These are phyloP conservation scores for Volucella bombylans DNA, from an alignment of 2,888 invertebrate species.

Conservation along the genomic window DNA sequence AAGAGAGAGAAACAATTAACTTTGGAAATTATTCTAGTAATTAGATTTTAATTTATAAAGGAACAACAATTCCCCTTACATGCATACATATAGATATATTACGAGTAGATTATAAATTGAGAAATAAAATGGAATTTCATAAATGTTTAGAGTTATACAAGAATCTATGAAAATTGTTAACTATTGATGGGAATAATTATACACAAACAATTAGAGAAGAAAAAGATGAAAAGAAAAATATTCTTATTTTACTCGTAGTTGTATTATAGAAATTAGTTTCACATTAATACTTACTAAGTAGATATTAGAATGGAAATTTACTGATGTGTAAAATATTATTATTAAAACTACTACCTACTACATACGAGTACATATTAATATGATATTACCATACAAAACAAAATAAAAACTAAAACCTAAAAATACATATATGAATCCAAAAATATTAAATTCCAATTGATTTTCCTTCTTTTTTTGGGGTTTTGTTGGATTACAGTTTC, in stretches of 20 bases:
- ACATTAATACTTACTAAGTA: slow-evolving; percentile 60
- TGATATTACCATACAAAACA: slow-evolving; percentile 61
- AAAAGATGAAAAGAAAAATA: slow-evolving; percentile 13
- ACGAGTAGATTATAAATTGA: slow-evolving; percentile 65
- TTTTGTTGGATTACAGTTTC: too few species aligned
- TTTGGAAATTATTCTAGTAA: slow-evolving; percentile 13
- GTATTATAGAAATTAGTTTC: slow-evolving; percentile 61
- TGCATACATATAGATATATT: slow-evolving; percentile 60
- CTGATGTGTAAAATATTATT: slow-evolving; percentile 64
- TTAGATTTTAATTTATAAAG: slow-evolving; percentile 40
- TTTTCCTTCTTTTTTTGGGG: not conserved
- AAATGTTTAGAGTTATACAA: slow-evolving; percentile 46
- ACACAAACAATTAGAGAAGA: too few species aligned
- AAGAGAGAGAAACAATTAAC: not conserved
- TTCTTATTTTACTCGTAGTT: slow-evolving; percentile 44
- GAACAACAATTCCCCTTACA: not conserved
- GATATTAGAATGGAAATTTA: slow-evolving; percentile 51
- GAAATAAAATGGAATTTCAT: slow-evolving; percentile 48
- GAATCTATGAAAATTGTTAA: slow-evolving; percentile 54
- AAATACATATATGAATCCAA: slow-evolving; percentile 54
- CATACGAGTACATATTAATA: slow-evolving; percentile 62
- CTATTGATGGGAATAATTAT: slow-evolving; percentile 56
- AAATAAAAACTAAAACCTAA: slow-evolving; percentile 45
- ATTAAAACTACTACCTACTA: slow-evolving; percentile 59
- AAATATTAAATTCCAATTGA: slow-evolving; percentile 34